Evolutionary conservation across 2,797 vertebrate genomes (phyloP), one percentile per base, ranked within the genome.

Genomic region (Cryptoblepharus egeriae): DNA sequence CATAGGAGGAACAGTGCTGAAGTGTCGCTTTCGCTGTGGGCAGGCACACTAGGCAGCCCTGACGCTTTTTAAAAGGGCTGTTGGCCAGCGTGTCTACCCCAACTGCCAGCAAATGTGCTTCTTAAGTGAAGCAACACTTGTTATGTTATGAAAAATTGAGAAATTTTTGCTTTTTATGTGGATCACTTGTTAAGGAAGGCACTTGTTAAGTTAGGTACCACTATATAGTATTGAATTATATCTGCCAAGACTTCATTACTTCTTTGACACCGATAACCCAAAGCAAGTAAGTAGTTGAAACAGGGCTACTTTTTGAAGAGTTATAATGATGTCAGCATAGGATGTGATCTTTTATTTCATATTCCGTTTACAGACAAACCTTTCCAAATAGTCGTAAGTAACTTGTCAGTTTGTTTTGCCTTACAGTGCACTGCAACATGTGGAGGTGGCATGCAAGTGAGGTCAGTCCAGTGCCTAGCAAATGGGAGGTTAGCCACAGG

Each of bases 391-490:
- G 32, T 18, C 22, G 9, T 49, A 49, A 32, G 9, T n/a, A 24
- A 70, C 52, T 32, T 30, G 13, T 64, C n/a, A 16, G 39, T 32
- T 18, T 81, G 6, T 15, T 73, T 74, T 68, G 39, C 2, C n/a
- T 65, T 42, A 4, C 93, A 98, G 98, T 98, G 98, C 87, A 96
- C 98, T 1, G 97, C 97, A 88, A 96, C 96, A n/a, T 98, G 98
- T 83, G 98, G 98, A 12, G 97, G 97, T 35, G 98, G 98, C 1
- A 96, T 97, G 69, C 97, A 97, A 93, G 93, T 92, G 30, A 95
- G 97, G 75, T 93, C 94, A 0, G 96, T 98, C 71, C 97, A 97
- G 60, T 98, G 98, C 88, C 94, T 97, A 81, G 80, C 86, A 0
- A 91, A 94, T n/a, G 96, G 96, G 61, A 95, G 91, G 60, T 94